Conservation (phyloP, 2,797 vertebrate genomes). For the Lithobates sylvaticus region DNA sequence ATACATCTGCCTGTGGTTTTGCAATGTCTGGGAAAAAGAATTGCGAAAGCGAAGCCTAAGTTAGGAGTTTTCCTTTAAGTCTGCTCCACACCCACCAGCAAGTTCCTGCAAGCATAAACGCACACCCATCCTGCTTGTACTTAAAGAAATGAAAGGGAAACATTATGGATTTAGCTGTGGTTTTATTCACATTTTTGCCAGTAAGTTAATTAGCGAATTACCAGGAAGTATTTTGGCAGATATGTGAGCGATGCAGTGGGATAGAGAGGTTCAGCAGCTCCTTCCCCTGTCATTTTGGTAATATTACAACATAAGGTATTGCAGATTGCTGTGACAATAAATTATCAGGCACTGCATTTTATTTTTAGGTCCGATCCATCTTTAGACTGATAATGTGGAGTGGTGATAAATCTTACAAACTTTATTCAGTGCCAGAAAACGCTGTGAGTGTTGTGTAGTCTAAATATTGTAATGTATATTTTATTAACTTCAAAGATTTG, state of each 20-base stretch:
- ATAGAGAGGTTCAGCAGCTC: constrained; percentile 3
- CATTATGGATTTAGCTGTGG: constrained; percentile 53
- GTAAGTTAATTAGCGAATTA: constrained; percentile 57
- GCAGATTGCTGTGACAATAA: constrained; percentile 29
- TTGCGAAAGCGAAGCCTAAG: neutral
- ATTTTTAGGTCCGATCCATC: constrained; percentile 55
- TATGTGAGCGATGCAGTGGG: neutral
- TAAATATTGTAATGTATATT: constrained; percentile 6
- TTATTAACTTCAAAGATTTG: constrained; percentile 1
- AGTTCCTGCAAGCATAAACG: neutral
- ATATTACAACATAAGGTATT: constrained; percentile 39
- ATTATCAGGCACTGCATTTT: constrained; percentile 17
- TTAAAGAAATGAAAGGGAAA: constrained; percentile 42
- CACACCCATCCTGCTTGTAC: constrained; percentile 9
- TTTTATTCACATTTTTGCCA: constrained; percentile 51
- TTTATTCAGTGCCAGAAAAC: neutral
- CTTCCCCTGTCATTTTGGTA: constrained; percentile 28
- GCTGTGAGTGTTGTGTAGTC: neutral
- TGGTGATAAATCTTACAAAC: constrained; percentile 5
- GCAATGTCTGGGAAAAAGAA: neutral
- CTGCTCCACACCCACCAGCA: neutral
- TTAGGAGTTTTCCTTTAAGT: neutral
- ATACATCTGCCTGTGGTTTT: too few relatives aligned
- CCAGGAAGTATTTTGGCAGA: constrained; percentile 52
- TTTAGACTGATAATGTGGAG: constrained; percentile 20